phyloP scores from a whole-genome alignment of 2,888 invertebrate genomes.

The Dryadula phaetusa region DNA sequence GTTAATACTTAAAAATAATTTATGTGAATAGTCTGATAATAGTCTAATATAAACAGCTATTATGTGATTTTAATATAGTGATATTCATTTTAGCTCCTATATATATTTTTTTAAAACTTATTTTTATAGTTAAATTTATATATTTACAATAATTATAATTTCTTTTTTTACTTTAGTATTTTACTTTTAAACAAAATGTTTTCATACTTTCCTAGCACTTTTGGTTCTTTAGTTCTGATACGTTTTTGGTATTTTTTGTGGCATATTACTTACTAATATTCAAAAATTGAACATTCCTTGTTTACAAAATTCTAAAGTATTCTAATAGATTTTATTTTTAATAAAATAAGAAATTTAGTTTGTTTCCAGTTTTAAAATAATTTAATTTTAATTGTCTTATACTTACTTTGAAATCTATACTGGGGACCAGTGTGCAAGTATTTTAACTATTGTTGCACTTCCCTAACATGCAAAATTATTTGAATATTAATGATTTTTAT shows the following conservation, averaged over 20 bases:
- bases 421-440: constrained; percentile 43
- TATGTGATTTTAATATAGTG: constrained; percentile 43
- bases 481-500: constrained; percentile 40
- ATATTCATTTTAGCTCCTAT: constrained; percentile 38
- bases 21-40: constrained; percentile 39
- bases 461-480: constrained; percentile 44
- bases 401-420: constrained; percentile 29
- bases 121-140: constrained; percentile 20
- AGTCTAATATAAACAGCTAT: constrained; percentile 39
- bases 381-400: constrained; percentile 5
- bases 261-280: constrained; percentile 30
- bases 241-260: constrained; percentile 15
- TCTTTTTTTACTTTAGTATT: constrained; percentile 24
- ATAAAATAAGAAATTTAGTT: background rate
- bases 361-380: background rate
- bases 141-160: constrained; percentile 29
- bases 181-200: constrained; percentile 26
- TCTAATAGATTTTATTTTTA: background rate
- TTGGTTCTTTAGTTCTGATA: background rate
- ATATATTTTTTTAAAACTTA: constrained; percentile 28
- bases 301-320: constrained; percentile 22
- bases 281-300: constrained; percentile 34
- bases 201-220: constrained; percentile 9
- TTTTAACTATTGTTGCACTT: constrained; percentile 32
- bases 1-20: constrained; percentile 31